Conservation (phyloP, 2,888 invertebrate genomes). For the Cheilosia grossa region DNA sequence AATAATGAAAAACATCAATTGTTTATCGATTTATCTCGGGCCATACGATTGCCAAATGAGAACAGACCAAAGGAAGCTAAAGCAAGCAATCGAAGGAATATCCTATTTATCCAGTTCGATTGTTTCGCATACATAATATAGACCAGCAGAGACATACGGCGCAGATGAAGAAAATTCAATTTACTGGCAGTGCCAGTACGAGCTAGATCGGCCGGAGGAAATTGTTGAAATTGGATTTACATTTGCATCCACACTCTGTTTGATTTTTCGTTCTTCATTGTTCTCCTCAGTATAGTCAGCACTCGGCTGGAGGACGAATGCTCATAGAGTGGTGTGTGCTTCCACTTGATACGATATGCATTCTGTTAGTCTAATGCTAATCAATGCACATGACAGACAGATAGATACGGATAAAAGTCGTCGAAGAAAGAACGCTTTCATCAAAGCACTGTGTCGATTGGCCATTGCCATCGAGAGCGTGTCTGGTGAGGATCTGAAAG, state of each 20-base stretch:
- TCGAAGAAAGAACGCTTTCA: slow-evolving; percentile 32
- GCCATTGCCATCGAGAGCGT: slow-evolving; percentile 31
- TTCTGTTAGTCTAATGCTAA: slow-evolving; percentile 57
- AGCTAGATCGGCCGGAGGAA: slow-evolving; percentile 17
- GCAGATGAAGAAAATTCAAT: slow-evolving; percentile 68
- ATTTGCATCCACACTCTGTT: slow-evolving; percentile 52
- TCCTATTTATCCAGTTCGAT: slow-evolving; percentile 60
- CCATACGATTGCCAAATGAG: slow-evolving; percentile 40
- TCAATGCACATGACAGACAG: slow-evolving; percentile 51
- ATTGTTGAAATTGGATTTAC: slow-evolving; percentile 64
- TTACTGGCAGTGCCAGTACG: slow-evolving; percentile 32
- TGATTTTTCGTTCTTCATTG: slow-evolving; percentile 62
- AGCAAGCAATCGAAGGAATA: slow-evolving; percentile 14
- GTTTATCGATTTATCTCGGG: slow-evolving; percentile 36
- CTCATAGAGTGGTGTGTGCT: background rate
- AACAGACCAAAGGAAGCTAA: slow-evolving; percentile 10
- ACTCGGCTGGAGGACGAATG: slow-evolving; percentile 15
- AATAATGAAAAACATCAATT: slow-evolving; percentile 43
- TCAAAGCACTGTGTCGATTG: slow-evolving; percentile 41
- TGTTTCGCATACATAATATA: slow-evolving; percentile 45
- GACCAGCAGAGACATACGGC: background rate
- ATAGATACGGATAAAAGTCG: slow-evolving; percentile 22
- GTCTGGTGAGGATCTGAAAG: slow-evolving; percentile 20
- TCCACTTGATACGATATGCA: slow-evolving; percentile 14
- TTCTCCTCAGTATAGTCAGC: background rate